A percentile compares a stretch with the other conserved stretches of the same genome.
Evolutionary conservation across 37 sponge, comb jelly and placozoan genomes (phyloP).

Genomic region (Agelas oroides): DNA sequence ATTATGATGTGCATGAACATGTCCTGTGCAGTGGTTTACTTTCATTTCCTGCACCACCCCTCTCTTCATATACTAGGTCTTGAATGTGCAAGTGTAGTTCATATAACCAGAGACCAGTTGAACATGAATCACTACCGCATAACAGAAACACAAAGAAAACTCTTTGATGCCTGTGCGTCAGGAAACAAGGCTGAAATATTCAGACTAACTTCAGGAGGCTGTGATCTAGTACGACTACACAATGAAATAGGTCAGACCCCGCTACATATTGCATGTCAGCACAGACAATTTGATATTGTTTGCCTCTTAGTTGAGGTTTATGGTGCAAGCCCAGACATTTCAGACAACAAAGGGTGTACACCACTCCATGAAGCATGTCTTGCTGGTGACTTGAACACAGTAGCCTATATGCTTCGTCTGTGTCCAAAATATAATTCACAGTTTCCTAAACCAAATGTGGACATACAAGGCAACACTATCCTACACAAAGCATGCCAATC

Average conservation of each 20-base stretch:
- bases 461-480: background rate
- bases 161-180: too few species aligned
- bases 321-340: background rate
- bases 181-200: too few species aligned
- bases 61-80: too few species aligned
- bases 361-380: conserved; percentile 6
- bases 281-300: conserved; percentile 30
- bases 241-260: conserved; percentile 11
- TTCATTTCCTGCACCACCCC: too few species aligned
- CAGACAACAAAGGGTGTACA: background rate
- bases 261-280: conserved; percentile 46
- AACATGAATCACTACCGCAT: too few species aligned
- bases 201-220: too few species aligned
- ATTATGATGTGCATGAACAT: too few species aligned
- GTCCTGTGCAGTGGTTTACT: too few species aligned
- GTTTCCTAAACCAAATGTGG: background rate
- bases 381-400: background rate
- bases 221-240: background rate
- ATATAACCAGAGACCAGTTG: too few species aligned
- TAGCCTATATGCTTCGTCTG: conserved; percentile 1
- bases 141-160: too few species aligned
- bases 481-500: conserved; percentile 11
- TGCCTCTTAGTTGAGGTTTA: background rate
- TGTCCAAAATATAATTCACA: background rate
- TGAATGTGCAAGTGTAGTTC: too few species aligned